phyloP scores from a whole-genome alignment of 92 coral and sea anemone species.

The Montipora capitata region DNA sequence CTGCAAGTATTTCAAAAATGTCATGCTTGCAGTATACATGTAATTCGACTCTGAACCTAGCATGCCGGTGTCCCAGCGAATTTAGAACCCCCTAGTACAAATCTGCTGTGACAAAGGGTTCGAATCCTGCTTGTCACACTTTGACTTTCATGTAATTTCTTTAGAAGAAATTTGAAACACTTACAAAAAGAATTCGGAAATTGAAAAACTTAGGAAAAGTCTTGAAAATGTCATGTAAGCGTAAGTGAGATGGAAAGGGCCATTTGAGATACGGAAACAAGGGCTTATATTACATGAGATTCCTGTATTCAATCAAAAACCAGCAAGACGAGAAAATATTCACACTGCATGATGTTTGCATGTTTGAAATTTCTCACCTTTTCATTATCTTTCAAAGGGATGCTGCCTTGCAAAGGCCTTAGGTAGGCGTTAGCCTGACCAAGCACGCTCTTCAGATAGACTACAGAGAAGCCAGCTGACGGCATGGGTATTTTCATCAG shows the following conservation, averaged over 20 bases:
- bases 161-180: background rate
- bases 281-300: constrained; percentile 8
- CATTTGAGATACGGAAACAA: constrained; percentile 9
- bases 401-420: constrained; percentile 54
- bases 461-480: constrained; percentile 50
- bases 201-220: constrained; percentile 5
- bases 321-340: background rate
- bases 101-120: too few species aligned
- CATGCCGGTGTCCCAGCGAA: too few species aligned
- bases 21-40: too few species aligned
- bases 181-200: constrained; percentile 13
- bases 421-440: constrained; percentile 67
- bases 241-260: constrained; percentile 13
- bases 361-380: constrained; percentile 38
- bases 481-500: constrained; percentile 50
- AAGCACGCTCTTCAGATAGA: constrained; percentile 58
- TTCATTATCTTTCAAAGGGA: constrained; percentile 34
- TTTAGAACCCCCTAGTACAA: too few species aligned
- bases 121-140: background rate
- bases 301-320: background rate
- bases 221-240: constrained; percentile 4
- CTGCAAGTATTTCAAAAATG: too few species aligned
- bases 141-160: constrained; percentile 14
- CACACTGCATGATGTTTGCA: constrained; percentile 1
- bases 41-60: constrained; percentile 16